Conservation (phyloP, 2,888 invertebrate species). For the Octodonta nipae region DNA sequence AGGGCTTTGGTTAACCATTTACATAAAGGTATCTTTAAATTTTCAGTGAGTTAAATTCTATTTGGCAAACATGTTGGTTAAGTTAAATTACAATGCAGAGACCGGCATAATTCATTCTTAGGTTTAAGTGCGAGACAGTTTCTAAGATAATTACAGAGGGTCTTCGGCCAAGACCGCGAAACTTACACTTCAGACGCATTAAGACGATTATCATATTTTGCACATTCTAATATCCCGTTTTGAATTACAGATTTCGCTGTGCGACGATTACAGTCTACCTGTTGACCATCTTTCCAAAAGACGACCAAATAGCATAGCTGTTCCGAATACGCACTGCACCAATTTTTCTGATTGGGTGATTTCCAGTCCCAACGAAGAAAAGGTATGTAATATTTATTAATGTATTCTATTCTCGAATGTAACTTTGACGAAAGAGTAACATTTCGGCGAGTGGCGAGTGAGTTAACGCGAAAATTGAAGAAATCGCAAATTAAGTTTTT, state of each 20-base stretch:
- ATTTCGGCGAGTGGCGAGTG: too few relatives aligned
- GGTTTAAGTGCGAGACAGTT: constrained; percentile 20
- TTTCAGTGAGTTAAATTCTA: constrained; percentile 16
- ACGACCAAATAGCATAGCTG: constrained; percentile 49
- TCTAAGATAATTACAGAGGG: constrained; percentile 17
- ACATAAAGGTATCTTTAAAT: constrained; percentile 10
- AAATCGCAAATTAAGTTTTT: too few relatives aligned
- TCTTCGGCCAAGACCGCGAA: constrained; percentile 7
- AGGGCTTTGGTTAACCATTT: constrained; percentile 9
- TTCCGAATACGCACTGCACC: constrained; percentile 32
- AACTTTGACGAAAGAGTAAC: too few relatives aligned
- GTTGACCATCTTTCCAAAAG: constrained; percentile 66
- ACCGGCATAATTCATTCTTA: constrained; percentile 22
- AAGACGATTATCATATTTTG: constrained; percentile 11
- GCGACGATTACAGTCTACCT: constrained; percentile 77
- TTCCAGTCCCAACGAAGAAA: constrained; percentile 41
- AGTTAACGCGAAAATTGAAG: too few relatives aligned
- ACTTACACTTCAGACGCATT: constrained; percentile 10
- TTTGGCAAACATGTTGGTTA: constrained; percentile 18
- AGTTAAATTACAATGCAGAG: constrained; percentile 21
- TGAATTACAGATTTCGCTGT: constrained; percentile 61
- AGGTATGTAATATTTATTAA: too few relatives aligned
- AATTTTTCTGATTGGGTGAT: constrained; percentile 47
- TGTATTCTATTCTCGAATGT: too few relatives aligned
- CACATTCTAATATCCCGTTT: constrained; percentile 10